phyloP scores from a whole-genome alignment of 2,797 vertebrate species.

The Artibeus lituratus region DNA sequence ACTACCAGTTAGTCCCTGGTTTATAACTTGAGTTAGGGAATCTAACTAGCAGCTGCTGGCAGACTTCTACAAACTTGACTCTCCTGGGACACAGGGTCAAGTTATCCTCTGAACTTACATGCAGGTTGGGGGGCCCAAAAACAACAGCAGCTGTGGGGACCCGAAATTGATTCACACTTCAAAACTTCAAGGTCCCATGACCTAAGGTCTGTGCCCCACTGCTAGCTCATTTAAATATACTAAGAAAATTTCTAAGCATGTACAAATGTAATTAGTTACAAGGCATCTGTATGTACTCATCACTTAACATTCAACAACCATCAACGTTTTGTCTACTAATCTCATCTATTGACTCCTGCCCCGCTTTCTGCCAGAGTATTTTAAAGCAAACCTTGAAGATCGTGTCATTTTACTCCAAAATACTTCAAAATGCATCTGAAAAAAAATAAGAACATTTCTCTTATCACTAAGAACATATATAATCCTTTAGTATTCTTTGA shows the following conservation, averaged over 20 bases:
- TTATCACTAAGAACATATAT: neutral
- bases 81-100: neutral
- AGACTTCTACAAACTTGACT: neutral
- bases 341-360: neutral
- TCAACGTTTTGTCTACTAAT: neutral
- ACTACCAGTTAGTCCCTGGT: neutral
- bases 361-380: neutral
- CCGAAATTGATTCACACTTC: neutral
- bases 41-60: neutral
- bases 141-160: neutral
- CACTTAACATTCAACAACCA: neutral
- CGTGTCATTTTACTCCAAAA: neutral
- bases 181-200: neutral
- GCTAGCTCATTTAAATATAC: neutral
- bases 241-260: neutral
- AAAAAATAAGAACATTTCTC: neutral
- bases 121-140: neutral
- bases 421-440: neutral
- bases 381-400: slow-evolving; percentile 1
- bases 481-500: neutral
- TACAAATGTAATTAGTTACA: neutral
- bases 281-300: neutral
- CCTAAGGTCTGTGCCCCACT: neutral
- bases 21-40: neutral
- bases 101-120: neutral